These are phyloP conservation scores for Antechinus stuartii DNA, from an alignment of 2,113 vertebrate genomes.

Conservation along the genomic window DNA sequence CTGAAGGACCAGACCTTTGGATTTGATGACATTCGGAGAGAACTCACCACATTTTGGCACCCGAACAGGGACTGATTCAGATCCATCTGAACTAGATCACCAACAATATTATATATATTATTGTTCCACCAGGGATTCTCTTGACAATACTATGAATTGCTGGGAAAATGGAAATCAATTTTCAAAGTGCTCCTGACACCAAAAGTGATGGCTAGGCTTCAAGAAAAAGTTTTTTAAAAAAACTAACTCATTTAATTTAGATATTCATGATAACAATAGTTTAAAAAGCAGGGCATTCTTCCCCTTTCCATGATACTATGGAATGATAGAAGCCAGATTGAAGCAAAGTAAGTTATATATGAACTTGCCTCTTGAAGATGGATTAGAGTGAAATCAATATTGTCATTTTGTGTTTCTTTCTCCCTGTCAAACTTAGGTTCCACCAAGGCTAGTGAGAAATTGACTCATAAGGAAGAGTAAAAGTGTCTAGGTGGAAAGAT, in stretches of 20 bases:
- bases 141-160: conserved; percentile 70
- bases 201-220: conserved; percentile 64
- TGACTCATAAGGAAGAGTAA: conserved; percentile 4
- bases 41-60: too few species aligned
- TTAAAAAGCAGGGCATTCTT: background rate
- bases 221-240: conserved; percentile 43
- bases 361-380: background rate
- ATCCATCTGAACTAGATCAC: too few species aligned
- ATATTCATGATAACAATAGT: conserved; percentile 42
- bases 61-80: too few species aligned
- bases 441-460: background rate
- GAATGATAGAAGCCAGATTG: background rate
- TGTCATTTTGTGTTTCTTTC: background rate
- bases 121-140: conserved; percentile 47
- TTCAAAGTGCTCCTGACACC: conserved; percentile 64
- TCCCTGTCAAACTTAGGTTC: background rate
- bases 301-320: background rate
- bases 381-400: conserved; percentile 1
- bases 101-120: conserved; percentile 72
- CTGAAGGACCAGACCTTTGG: too few species aligned
- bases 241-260: conserved; percentile 57
- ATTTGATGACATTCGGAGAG: too few species aligned
- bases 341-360: background rate
- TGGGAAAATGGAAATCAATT: conserved; percentile 66
- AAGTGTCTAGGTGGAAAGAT: background rate